Evolutionary conservation across 2,797 vertebrate species (phyloP), one percentile per base, ranked within the genome.

Genomic region (Semotilus atromaculatus): DNA sequence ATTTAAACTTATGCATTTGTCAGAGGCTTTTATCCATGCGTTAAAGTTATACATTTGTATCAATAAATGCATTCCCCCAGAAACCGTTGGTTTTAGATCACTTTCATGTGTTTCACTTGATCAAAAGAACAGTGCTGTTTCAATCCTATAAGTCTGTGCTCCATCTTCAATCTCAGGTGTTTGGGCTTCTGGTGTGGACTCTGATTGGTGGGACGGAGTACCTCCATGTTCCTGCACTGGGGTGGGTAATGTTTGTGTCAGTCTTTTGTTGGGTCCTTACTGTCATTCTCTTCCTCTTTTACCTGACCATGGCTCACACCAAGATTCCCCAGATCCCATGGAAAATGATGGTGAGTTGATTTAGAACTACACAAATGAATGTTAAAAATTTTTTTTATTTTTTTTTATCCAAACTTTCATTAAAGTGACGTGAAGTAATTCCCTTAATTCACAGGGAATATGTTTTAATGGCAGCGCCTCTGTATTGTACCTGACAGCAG

Each of bases 201-300:
- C 93, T 99, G 79, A 92, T 98, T 0, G 97, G 96, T 9, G 97
- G 97, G 29, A 98, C 97, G 0, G 96, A 98, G 48, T 97, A 97
- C 89, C 96, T 96, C 38, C 93, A 91, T 0, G 94, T 96, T 74
- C 91, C 97, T 77, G 95, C 95, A 1, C 95, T 97, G 0, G 96
- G 95, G 91, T 98, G 97, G 96, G 96, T 97, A 89, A 97, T 98
- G 97, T 97, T 97, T 89, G 95, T 97, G 62, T 93, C 97, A 72
- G 93, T 97, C 53, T 93, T 95, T 84, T 97, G 95, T 91, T 99
- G 97, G 97, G 92, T 97, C 87, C 93, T 97, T 85, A 96, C 97
- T 0, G 68, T 97, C 88, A 95, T 95, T 91, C 95, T 97, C 88
- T 96, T 98, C 88, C 91, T 98, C 80, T 89, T 97, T 93, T 96